These are phyloP conservation scores for Antheraea assamensis DNA, from an alignment of 2,888 invertebrate species.

Conservation along the genomic window DNA sequence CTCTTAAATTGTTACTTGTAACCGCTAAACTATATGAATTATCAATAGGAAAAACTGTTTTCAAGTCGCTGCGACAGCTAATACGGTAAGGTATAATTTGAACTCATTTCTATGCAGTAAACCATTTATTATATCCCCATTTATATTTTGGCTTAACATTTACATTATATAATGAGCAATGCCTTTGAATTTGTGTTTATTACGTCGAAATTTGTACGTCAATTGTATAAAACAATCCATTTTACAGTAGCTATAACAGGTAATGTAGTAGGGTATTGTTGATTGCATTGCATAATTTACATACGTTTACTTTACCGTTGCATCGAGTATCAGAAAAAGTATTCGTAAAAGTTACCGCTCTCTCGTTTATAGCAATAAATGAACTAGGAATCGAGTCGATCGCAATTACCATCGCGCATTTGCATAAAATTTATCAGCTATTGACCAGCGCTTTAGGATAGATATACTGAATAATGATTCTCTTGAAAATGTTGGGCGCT, in stretches of 20 bases:
- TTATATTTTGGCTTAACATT: background rate
- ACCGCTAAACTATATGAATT: no score
- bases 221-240: no score
- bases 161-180: background rate
- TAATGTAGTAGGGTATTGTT: background rate
- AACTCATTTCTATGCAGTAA: no score
- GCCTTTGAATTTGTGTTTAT: background rate
- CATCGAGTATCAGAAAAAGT: slow-evolving; percentile 17
- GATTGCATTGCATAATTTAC: slow-evolving; percentile 3
- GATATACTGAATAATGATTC: slow-evolving; percentile 21
- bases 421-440: slow-evolving; percentile 56
- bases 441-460: slow-evolving; percentile 40
- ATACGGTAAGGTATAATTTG: no score
- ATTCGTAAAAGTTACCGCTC: slow-evolving; percentile 31
- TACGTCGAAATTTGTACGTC: background rate
- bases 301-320: slow-evolving; percentile 13
- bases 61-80: no score
- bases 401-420: slow-evolving; percentile 54
- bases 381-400: slow-evolving; percentile 59
- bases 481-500: background rate
- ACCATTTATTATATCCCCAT: no score
- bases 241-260: background rate
- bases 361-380: slow-evolving; percentile 41
- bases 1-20: no score
- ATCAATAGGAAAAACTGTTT: no score